Conservation (phyloP, 2,888 invertebrate species). For the Agelastica alni region DNA sequence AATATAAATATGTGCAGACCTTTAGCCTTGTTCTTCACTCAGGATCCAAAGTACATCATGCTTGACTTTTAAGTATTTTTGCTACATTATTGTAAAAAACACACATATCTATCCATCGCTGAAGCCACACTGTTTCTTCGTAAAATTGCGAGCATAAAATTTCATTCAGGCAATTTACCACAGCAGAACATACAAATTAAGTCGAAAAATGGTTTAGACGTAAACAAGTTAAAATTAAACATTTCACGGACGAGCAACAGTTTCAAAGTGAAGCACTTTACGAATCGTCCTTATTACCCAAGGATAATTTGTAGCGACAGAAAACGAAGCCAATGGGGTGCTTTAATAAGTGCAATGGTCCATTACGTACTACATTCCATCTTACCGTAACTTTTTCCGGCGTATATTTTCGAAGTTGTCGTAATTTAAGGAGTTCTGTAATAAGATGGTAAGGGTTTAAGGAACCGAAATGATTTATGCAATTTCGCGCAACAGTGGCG, state of each 20-base stretch:
- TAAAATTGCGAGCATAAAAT: too few species aligned
- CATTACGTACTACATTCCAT: slow-evolving; percentile 49
- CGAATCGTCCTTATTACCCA: slow-evolving; percentile 31
- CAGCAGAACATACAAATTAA: too few species aligned
- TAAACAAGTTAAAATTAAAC: slow-evolving; percentile 5
- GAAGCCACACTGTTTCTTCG: too few species aligned
- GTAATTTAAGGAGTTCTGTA: slow-evolving; percentile 46
- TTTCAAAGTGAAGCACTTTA: slow-evolving; percentile 12
- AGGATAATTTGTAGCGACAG: slow-evolving; percentile 43
- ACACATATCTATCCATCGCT: too few species aligned
- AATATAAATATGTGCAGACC: too few species aligned
- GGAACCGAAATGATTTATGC: slow-evolving; percentile 41
- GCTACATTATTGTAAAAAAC: too few species aligned
- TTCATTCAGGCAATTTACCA: too few species aligned
- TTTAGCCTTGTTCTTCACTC: too few species aligned
- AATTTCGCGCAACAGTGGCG: slow-evolving; percentile 10
- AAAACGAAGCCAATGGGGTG: slow-evolving; percentile 51
- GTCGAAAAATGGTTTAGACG: too few species aligned
- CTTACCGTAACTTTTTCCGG: slow-evolving; percentile 48
- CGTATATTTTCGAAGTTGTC: slow-evolving; percentile 44
- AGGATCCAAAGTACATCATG: too few species aligned
- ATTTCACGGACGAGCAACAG: slow-evolving; percentile 18
- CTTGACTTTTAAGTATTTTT: too few species aligned
- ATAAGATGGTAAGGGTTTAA: slow-evolving; percentile 37
- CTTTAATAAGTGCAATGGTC: slow-evolving; percentile 55